These are phyloP conservation scores for Sinella curviseta DNA, from an alignment of 1,140 invertebrate species.

Conservation along the genomic window DNA sequence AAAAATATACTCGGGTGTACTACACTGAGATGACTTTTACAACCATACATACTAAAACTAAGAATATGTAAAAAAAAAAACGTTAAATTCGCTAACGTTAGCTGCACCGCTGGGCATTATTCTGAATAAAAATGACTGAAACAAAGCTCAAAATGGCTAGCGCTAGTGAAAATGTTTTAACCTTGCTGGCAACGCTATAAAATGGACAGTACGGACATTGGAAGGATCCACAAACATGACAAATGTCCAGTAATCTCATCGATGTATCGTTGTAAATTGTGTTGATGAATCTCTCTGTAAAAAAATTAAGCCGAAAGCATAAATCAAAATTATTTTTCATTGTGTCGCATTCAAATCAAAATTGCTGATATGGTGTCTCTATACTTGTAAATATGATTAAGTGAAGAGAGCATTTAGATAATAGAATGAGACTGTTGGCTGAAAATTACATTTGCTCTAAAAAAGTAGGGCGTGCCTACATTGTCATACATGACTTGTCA, in stretches of 20 bases:
- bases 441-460: background rate
- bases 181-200: conserved; percentile 58
- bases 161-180: background rate
- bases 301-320: background rate
- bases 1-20: background rate
- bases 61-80: too few relatives aligned
- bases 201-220: conserved; percentile 96
- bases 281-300: conserved; percentile 63
- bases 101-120: too few relatives aligned
- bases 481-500: conserved; percentile 16
- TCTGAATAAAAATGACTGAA: background rate
- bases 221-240: conserved; percentile 96
- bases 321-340: too few relatives aligned
- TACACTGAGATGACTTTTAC: background rate
- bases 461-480: background rate
- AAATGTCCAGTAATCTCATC: conserved; percentile 65
- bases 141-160: background rate
- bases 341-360: too few relatives aligned
- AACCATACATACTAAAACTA: too few relatives aligned
- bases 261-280: conserved; percentile 61
- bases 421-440: background rate
- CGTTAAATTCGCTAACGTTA: too few relatives aligned
- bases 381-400: too few relatives aligned
- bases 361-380: too few relatives aligned
- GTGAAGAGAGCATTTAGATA: too few relatives aligned